Conservation (phyloP, 2,888 invertebrate species). For the Eretmocerus hayati region DNA sequence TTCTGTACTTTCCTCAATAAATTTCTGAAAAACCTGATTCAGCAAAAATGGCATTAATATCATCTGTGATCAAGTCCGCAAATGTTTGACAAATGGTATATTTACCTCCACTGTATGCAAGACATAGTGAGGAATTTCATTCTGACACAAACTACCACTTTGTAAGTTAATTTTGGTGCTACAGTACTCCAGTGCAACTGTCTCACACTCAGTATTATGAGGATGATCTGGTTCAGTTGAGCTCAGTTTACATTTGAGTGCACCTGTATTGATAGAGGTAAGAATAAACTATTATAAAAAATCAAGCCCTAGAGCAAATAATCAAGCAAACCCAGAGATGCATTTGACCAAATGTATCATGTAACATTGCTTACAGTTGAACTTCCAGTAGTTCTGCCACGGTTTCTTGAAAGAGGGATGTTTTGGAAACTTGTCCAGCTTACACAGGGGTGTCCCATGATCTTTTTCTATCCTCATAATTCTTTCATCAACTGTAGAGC, state of each 20-base stretch:
- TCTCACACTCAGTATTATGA: constrained; percentile 14
- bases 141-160: constrained; percentile 1
- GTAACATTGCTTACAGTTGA: constrained; percentile 20
- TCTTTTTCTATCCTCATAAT: constrained; percentile 16
- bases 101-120: constrained; percentile 16
- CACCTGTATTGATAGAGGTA: constrained; percentile 8
- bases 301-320: no score
- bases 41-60: no score
- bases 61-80: no score
- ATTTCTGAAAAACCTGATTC: constrained; percentile 18
- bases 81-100: neutral
- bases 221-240: constrained; percentile 9
- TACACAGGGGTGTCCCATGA: constrained; percentile 18
- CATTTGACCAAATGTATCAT: no score
- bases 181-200: constrained; percentile 10
- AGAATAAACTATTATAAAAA: neutral
- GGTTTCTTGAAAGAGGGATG: constrained; percentile 13
- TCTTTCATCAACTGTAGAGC: no score
- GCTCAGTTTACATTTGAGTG: constrained; percentile 8
- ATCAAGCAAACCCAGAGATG: no score
- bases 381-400: constrained; percentile 21
- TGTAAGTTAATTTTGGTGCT: constrained; percentile 1
- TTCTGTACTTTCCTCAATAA: neutral
- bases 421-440: constrained; percentile 16
- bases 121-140: constrained; percentile 14